A percentile compares a stretch with the other conserved stretches of the same genome.
Conservation (phyloP, 2,113 vertebrate species). For the Amblyopsis rosae region DNA sequence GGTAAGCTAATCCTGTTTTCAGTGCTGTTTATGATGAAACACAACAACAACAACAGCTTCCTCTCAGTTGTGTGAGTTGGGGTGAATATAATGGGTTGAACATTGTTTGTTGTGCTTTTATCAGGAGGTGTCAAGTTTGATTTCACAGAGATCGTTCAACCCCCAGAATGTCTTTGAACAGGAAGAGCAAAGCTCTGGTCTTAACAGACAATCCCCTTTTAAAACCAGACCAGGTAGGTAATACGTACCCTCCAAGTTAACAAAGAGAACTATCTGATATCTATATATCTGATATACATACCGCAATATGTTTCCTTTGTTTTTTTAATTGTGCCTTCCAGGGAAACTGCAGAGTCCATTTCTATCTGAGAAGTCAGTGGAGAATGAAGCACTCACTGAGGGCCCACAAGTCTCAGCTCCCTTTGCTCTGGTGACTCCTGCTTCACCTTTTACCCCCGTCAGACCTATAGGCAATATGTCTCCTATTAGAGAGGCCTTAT, state of each 20-base stretch:
- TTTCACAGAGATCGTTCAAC: constrained; percentile 78
- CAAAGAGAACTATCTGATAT: not conserved
- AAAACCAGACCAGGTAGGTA: constrained; percentile 77
- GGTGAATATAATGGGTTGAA: no score
- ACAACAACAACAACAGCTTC: not conserved
- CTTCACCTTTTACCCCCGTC: not conserved
- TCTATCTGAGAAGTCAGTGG: constrained; percentile 75
- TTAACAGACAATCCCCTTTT: not conserved
- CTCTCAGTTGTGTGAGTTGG: not conserved
- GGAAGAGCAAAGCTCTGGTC: constrained; percentile 74
- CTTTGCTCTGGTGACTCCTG: not conserved
- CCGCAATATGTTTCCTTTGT: not conserved
- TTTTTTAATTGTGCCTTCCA: constrained; percentile 43
- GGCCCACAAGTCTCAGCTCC: not conserved
- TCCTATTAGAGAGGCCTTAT: not conserved
- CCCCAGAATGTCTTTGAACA: constrained; percentile 88
- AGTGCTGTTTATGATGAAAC: not conserved
- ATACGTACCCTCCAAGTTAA: not conserved
- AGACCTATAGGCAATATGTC: not conserved
- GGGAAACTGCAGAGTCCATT: constrained; percentile 85
- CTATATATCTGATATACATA: no score
- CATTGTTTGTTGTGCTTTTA: not conserved
- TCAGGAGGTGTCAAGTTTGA: constrained; percentile 79
- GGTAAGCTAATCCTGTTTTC: constrained; percentile 28
- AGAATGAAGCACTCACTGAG: constrained; percentile 30